Evolutionary conservation across 2,113 vertebrate genomes (phyloP), one percentile per base, ranked within the genome.

Genomic region (Thomomys bottae): DNA sequence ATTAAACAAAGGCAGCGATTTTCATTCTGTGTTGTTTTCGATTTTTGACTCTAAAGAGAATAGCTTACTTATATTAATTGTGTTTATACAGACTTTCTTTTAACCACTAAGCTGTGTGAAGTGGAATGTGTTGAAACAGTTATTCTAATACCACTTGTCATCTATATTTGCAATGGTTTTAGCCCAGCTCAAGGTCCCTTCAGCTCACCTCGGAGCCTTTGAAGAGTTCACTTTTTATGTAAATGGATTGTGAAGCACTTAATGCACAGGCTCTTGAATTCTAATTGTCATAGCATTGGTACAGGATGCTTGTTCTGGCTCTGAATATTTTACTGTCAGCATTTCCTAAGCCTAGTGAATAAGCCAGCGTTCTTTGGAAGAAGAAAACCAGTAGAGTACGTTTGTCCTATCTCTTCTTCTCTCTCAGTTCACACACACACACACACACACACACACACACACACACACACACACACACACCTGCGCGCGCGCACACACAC

Each of bases 11-110:
- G 49, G 49, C 49, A 23, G 49, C 54, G 26, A 34, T 71, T 84
- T 64, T 26, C 30, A 15, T n/a, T 61, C 42, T 78, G 8, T 8
- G 66, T 87, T 82, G n/a, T 54, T 92, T 92, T 83, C 83, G 63
- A 70, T 23, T 76, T 38, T 79, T 14, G 45, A 6, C 8, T 84
- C 64, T n/a, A 68, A 68, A 36, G 80, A 87, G 40, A 88, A 79
- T 4, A 59, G 3, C 24, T 75, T 32, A n/a, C 34, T 91, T 72
- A 78, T 28, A 36, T 66, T 89, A 45, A 91, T 82, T 90, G 73
- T 17, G 42, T 68, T 75, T 75, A 73, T 20, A 38, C 23, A 28
- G 79, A 64, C 8, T 68, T 90, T 34, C 73, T 54, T 54, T 17
- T 4, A 15, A 76, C 42, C 21, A 71, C 30, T 61, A 36, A 85